phyloP scores from a whole-genome alignment of 2,797 vertebrate species.

The Pseudotriccus pelzelni region DNA sequence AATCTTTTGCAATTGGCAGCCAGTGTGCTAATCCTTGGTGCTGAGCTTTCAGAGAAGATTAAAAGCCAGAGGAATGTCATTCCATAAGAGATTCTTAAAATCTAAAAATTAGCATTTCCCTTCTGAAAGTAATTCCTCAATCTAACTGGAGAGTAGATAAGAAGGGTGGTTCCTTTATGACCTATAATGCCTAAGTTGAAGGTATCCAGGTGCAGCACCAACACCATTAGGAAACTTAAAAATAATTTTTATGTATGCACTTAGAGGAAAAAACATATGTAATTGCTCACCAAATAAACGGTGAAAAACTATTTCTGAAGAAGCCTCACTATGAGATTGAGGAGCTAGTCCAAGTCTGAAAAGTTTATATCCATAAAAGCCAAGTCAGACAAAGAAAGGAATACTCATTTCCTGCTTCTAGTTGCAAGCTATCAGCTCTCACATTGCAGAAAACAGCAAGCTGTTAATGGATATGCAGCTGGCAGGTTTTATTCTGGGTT shows the following conservation, averaged over 20 bases:
- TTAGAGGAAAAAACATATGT: background rate
- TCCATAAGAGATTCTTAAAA: background rate
- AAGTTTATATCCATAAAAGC: background rate
- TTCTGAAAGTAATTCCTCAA: background rate
- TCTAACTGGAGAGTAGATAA: background rate
- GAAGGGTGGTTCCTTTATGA: background rate
- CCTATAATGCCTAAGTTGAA: background rate
- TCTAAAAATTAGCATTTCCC: background rate
- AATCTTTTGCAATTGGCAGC: background rate
- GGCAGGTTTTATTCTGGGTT: background rate
- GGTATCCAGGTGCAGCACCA: background rate
- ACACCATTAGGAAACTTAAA: background rate
- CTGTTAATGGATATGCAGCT: background rate
- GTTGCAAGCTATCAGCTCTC: background rate
- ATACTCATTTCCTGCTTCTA: background rate
- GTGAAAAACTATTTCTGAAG: background rate
- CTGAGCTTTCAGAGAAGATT: background rate
- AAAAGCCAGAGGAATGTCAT: slow-evolving; percentile 30
- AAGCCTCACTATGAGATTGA: background rate
- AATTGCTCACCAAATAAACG: background rate
- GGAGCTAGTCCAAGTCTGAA: background rate
- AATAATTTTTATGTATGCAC: background rate
- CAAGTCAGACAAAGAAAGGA: background rate
- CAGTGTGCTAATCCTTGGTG: background rate
- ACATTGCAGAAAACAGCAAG: background rate